Evolutionary conservation across 2,888 invertebrate species (phyloP).

Genomic region (Netelia fuscicornis): DNA sequence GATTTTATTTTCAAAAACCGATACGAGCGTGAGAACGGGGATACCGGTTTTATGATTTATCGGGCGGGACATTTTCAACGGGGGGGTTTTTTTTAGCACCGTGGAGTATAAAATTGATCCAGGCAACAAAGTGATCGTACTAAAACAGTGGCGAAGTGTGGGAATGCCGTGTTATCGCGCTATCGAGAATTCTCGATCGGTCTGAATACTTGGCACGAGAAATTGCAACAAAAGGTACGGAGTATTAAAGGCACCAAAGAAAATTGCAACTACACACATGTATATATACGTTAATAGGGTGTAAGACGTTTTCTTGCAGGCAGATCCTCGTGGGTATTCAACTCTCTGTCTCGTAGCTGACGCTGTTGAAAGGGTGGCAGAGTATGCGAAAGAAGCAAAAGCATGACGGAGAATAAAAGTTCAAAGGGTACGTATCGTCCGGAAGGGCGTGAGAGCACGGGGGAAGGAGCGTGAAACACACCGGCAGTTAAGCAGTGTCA

Average conservation of each 20-base stretch:
- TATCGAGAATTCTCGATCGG: conserved; percentile 2
- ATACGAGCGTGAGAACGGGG: too few species aligned
- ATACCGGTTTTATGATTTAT: not conserved
- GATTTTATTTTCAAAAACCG: too few species aligned
- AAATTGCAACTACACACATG: conserved; percentile 27
- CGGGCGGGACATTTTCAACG: not conserved
- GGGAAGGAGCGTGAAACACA: conserved; percentile 13
- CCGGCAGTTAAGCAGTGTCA: conserved; percentile 80
- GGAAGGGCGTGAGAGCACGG: conserved; percentile 70
- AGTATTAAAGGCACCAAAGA: conserved; percentile 14
- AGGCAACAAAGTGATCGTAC: not conserved
- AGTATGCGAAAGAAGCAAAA: conserved; percentile 46
- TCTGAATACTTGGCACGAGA: not conserved
- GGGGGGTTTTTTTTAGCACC: not conserved
- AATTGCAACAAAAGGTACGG: conserved; percentile 29
- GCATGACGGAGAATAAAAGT: conserved; percentile 71
- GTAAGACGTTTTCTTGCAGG: not conserved
- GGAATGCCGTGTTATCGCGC: conserved; percentile 5
- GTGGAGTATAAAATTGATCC: conserved; percentile 47
- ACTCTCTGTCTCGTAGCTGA: conserved; percentile 55
- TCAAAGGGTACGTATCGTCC: conserved; percentile 78
- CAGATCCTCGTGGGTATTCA: conserved; percentile 42
- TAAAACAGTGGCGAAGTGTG: conserved; percentile 1
- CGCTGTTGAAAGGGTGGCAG: conserved; percentile 55
- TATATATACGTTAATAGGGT: not conserved